phyloP scores from a whole-genome alignment of 2,888 invertebrate species.

The Gymnocheta viridis region DNA sequence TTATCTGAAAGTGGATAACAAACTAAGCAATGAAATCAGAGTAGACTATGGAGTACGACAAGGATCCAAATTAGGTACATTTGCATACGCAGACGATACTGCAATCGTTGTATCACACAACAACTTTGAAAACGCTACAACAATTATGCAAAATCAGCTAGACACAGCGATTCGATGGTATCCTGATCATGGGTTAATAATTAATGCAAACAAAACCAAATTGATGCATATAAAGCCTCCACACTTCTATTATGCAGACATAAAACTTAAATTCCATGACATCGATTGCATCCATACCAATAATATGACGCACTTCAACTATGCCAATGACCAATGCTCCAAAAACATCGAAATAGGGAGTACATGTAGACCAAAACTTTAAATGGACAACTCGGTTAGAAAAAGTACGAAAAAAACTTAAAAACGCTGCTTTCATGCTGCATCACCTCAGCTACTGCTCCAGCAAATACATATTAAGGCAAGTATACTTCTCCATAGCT shows the following conservation, averaged over 20 bases:
- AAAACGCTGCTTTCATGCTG: neutral
- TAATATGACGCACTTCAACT: neutral
- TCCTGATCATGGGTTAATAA: neutral
- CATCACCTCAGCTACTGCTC: too few species aligned
- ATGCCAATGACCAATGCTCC: neutral
- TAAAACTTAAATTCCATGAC: neutral
- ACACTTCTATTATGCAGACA: neutral
- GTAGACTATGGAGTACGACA: constrained; percentile 27
- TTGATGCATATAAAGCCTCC: neutral
- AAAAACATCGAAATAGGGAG: neutral
- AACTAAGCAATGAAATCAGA: neutral
- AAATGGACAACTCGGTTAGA: neutral
- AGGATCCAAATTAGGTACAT: constrained; percentile 28
- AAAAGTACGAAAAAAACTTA: neutral
- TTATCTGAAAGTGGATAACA: neutral
- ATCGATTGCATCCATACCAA: neutral
- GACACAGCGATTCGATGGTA: neutral
- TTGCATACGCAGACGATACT: constrained; percentile 5
- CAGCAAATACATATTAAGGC: neutral
- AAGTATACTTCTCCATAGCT: too few species aligned
- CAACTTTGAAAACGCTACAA: neutral
- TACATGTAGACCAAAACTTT: neutral
- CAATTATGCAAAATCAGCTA: neutral
- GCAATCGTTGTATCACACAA: constrained; percentile 8
- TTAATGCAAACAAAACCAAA: neutral